These are phyloP conservation scores for Myripristis murdjan DNA, from an alignment of 2,797 vertebrate genomes.

Conservation along the genomic window DNA sequence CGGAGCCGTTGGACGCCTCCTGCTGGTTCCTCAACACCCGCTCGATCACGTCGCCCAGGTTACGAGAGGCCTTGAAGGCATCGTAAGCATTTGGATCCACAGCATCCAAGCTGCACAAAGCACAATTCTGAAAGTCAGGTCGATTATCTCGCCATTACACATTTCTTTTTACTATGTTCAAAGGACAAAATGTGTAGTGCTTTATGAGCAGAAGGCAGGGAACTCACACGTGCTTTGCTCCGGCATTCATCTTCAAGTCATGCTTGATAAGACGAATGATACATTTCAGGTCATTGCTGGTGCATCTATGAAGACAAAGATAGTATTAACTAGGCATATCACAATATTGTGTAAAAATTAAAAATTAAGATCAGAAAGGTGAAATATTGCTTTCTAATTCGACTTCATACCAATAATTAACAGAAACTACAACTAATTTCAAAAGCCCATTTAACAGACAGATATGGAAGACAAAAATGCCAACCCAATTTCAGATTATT, in stretches of 20 bases:
- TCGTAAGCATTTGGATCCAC: constrained; percentile 98
- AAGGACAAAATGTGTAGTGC: neutral
- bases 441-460: neutral
- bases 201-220: neutral
- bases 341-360: neutral
- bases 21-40: constrained; percentile 93
- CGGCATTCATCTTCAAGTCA: constrained; percentile 97
- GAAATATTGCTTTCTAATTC: neutral
- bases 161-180: neutral
- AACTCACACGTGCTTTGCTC: constrained; percentile 98
- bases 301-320: constrained; percentile 86
- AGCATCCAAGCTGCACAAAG: constrained; percentile 90
- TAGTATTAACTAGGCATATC: neutral
- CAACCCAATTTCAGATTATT: neutral
- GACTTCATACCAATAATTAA: neutral
- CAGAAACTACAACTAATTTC: neutral
- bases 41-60: constrained; percentile 95
- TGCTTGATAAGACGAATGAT: constrained; percentile 96
- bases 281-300: constrained; percentile 96
- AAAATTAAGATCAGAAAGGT: neutral
- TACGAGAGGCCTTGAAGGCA: constrained; percentile 97
- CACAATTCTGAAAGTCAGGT: neutral
- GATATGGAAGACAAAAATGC: neutral
- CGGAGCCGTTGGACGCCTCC: constrained; percentile 89
- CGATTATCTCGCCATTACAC: neutral